phyloP scores from a whole-genome alignment of 2,888 invertebrate species.

The Oscheius sp. region DNA sequence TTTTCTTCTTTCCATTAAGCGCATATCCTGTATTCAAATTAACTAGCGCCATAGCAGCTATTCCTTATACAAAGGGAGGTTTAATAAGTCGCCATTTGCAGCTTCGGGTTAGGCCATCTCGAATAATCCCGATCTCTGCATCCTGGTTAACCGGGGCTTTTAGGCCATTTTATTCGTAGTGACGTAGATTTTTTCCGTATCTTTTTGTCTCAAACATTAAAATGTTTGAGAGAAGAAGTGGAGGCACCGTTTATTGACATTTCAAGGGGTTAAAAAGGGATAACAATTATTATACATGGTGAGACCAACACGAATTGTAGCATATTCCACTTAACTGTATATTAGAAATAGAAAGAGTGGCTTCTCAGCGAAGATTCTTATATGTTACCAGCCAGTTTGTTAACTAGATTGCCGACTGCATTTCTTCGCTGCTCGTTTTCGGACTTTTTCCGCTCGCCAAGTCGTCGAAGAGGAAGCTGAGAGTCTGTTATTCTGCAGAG shows the following conservation, averaged over 20 bases:
- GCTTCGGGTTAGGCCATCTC: too few species aligned
- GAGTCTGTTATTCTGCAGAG: slow-evolving; percentile 28
- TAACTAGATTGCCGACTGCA: slow-evolving; percentile 12
- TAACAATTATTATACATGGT: slow-evolving; percentile 8
- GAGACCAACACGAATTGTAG: slow-evolving; percentile 21
- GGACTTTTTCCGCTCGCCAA: slow-evolving; percentile 29
- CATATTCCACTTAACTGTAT: background rate
- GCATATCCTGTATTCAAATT: too few species aligned
- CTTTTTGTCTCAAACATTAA: background rate
- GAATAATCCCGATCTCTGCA: too few species aligned
- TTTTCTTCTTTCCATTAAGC: too few species aligned
- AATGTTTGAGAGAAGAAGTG: background rate
- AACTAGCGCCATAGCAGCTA: too few species aligned
- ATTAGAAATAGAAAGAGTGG: slow-evolving; percentile 9
- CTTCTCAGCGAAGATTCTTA: background rate
- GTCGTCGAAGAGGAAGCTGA: slow-evolving; percentile 26
- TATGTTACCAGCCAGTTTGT: slow-evolving; percentile 17
- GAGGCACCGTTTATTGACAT: background rate
- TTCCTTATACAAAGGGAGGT: too few species aligned
- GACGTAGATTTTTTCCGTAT: too few species aligned
- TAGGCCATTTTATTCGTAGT: too few species aligned
- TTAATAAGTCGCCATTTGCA: too few species aligned
- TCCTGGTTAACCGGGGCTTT: too few species aligned
- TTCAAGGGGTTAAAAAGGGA: background rate
- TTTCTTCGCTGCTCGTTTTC: slow-evolving; percentile 19